phyloP scores from a whole-genome alignment of 2,113 vertebrate species.

The Chaetodon trifascialis region DNA sequence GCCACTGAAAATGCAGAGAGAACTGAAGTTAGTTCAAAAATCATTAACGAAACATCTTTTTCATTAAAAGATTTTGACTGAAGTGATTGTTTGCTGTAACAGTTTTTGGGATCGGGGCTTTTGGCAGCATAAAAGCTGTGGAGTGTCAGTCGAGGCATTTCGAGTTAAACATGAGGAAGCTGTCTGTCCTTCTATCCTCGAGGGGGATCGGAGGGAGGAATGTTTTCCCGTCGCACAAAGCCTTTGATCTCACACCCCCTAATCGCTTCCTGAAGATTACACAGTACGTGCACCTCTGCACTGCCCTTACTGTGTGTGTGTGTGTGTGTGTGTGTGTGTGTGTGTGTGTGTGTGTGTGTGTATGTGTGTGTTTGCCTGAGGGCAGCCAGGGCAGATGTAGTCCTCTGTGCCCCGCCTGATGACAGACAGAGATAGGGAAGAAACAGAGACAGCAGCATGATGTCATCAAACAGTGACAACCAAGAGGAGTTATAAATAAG shows the following conservation, averaged over 20 bases:
- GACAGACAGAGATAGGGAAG: slow-evolving; percentile 70
- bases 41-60: not conserved
- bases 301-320: slow-evolving; percentile 43
- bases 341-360: slow-evolving; percentile 36
- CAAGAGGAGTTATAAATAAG: slow-evolving; percentile 27
- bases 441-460: slow-evolving; percentile 55
- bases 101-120: not conserved
- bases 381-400: slow-evolving; percentile 56
- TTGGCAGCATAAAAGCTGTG: not conserved
- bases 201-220: slow-evolving; percentile 59
- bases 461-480: slow-evolving; percentile 61
- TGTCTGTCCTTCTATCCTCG: slow-evolving; percentile 34
- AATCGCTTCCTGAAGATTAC: slow-evolving; percentile 81
- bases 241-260: slow-evolving; percentile 75
- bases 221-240: slow-evolving; percentile 63
- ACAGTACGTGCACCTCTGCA: slow-evolving; percentile 74
- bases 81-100: not conserved
- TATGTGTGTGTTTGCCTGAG: slow-evolving; percentile 33
- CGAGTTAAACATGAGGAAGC: slow-evolving; percentile 48
- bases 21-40: not conserved
- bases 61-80: not conserved
- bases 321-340: too few species aligned
- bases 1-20: too few species aligned
- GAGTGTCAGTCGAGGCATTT: not conserved
- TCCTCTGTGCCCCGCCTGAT: slow-evolving; percentile 59